Conservation (phyloP, 2,888 invertebrate species). For the Pecten maximus region DNA sequence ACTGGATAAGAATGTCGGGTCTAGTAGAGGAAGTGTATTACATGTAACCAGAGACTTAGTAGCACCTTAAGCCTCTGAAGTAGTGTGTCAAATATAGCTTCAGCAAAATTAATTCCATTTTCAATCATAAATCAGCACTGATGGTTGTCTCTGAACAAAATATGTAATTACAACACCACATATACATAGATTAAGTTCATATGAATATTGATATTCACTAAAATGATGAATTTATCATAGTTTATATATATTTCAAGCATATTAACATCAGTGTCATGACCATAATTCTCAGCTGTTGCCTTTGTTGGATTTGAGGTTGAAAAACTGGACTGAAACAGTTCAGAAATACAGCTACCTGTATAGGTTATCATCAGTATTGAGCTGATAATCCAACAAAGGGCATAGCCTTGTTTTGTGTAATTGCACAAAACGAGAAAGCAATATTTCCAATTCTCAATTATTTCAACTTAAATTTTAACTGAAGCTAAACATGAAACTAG, state of each 20-base stretch:
- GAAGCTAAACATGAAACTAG: too few relatives aligned
- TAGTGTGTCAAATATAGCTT: background rate
- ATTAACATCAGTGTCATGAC: background rate
- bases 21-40: background rate
- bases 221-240: background rate
- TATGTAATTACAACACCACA: background rate
- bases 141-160: background rate
- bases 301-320: background rate
- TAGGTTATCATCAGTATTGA: background rate
- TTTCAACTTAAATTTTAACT: background rate
- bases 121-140: background rate
- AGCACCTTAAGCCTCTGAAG: background rate
- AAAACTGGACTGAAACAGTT: background rate
- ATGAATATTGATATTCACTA: background rate
- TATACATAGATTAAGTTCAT: background rate
- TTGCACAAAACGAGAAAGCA: background rate
- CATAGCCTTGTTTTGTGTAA: background rate
- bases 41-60: background rate
- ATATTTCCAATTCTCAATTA: background rate
- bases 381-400: background rate
- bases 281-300: background rate
- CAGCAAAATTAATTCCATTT: background rate
- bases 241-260: background rate
- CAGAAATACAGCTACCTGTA: background rate
- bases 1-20: background rate